Evolutionary conservation across 1,140 invertebrate species (phyloP).

Genomic region (Scaptomyza montana): DNA sequence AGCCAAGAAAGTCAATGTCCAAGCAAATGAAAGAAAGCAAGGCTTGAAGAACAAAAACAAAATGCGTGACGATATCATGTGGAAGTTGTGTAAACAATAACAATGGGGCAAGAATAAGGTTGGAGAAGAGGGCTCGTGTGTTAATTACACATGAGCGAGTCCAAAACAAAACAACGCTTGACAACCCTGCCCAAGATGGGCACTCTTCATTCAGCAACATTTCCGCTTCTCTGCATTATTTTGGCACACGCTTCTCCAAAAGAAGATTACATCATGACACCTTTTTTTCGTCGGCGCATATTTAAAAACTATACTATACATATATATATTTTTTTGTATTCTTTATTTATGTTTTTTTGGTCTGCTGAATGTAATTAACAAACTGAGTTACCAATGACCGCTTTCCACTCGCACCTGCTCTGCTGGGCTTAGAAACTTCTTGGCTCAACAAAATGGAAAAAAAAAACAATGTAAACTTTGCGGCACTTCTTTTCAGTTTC

Average conservation of each 20-base stretch:
- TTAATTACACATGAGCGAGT: slow-evolving; percentile 33
- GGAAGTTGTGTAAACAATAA: slow-evolving; percentile 23
- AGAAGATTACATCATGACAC: slow-evolving; percentile 44
- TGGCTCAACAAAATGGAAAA: slow-evolving; percentile 9
- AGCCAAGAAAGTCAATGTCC: slow-evolving; percentile 29
- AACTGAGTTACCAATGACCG: slow-evolving; percentile 32
- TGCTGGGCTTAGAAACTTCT: slow-evolving; percentile 39
- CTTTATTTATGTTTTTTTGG: background rate
- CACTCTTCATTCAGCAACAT: background rate
- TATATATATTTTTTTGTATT: background rate
- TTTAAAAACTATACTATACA: slow-evolving; percentile 12
- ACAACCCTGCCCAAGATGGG: slow-evolving; percentile 1
- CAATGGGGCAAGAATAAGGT: background rate
- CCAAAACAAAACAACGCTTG: background rate
- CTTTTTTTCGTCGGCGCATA: slow-evolving; percentile 12
- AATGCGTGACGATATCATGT: slow-evolving; percentile 21
- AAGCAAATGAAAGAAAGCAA: slow-evolving; percentile 25
- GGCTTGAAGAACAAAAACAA: slow-evolving; percentile 16
- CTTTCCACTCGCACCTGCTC: background rate
- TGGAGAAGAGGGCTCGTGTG: background rate
- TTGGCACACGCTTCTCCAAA: slow-evolving; percentile 12
- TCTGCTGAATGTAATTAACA: slow-evolving; percentile 55
- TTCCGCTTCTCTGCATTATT: slow-evolving; percentile 17
- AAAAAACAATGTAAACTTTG: background rate
- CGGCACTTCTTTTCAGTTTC: too few species aligned